Evolutionary conservation across 1,140 invertebrate genomes (phyloP).

Genomic region (Paraescarpia echinospica): DNA sequence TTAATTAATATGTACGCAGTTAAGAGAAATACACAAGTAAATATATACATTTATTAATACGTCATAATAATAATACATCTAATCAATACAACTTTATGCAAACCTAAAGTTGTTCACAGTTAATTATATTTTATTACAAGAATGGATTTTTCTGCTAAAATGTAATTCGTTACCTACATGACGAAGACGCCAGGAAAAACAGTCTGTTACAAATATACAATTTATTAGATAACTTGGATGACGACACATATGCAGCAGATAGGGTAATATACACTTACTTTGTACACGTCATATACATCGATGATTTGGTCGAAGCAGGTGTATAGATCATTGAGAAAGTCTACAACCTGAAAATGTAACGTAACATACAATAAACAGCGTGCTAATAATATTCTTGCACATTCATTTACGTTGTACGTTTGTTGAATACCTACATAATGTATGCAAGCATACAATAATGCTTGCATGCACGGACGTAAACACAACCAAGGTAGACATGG

Average conservation of each 20-base stretch:
- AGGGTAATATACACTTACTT: slow-evolving; percentile 60
- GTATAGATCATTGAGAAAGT: slow-evolving; percentile 65
- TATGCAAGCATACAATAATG: not conserved
- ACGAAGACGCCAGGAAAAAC: not conserved
- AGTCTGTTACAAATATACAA: not conserved
- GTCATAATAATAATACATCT: too few relatives aligned
- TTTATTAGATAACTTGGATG: too few relatives aligned
- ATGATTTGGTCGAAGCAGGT: slow-evolving; percentile 89
- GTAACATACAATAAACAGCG: not conserved
- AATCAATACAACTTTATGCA: too few relatives aligned
- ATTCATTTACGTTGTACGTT: not conserved
- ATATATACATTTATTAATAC: too few relatives aligned
- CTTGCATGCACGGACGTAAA: not conserved
- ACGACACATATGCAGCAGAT: not conserved
- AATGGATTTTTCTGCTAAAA: too few relatives aligned
- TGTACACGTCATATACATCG: slow-evolving; percentile 87
- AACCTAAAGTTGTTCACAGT: too few relatives aligned
- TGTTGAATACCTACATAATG: not conserved
- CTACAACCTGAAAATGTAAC: slow-evolving; percentile 39
- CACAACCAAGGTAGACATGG: not conserved
- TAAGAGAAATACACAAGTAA: too few relatives aligned
- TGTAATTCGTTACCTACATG: too few relatives aligned
- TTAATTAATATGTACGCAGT: too few relatives aligned
- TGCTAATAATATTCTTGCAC: not conserved
- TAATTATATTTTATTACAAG: too few relatives aligned